Evolutionary conservation across 2,888 invertebrate genomes (phyloP).

Genomic region (Spilarctia lutea): DNA sequence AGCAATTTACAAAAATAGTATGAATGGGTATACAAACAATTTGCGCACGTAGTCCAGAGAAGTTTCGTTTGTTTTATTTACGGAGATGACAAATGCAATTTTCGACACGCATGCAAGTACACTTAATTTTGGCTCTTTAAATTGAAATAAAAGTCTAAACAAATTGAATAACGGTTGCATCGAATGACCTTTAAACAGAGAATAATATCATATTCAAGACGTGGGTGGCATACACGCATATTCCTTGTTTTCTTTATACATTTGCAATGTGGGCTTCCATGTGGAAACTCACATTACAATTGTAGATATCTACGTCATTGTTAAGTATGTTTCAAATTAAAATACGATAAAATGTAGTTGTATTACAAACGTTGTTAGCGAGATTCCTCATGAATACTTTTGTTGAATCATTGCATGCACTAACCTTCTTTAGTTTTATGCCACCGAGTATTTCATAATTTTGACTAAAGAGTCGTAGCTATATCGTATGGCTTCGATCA

Average conservation of each 20-base stretch:
- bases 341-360: neutral
- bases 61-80: conserved; percentile 33
- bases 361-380: neutral
- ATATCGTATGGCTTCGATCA: too few relatives aligned
- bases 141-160: conserved; percentile 36
- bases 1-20: conserved; percentile 26
- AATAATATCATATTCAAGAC: conserved; percentile 24
- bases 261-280: neutral
- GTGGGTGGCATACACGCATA: conserved; percentile 13
- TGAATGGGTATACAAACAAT: conserved; percentile 21
- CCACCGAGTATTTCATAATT: neutral
- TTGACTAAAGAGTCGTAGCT: neutral
- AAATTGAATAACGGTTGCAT: conserved; percentile 23
- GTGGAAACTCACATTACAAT: neutral
- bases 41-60: conserved; percentile 19
- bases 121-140: conserved; percentile 27
- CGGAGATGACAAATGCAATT: conserved; percentile 36
- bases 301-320: neutral
- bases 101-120: conserved; percentile 31
- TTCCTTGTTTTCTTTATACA: neutral
- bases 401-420: neutral
- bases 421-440: neutral
- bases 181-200: conserved; percentile 28
- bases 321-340: neutral
- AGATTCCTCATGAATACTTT: neutral